Conservation (phyloP, 2,888 invertebrate species). For the Dolomedes plantarius region DNA sequence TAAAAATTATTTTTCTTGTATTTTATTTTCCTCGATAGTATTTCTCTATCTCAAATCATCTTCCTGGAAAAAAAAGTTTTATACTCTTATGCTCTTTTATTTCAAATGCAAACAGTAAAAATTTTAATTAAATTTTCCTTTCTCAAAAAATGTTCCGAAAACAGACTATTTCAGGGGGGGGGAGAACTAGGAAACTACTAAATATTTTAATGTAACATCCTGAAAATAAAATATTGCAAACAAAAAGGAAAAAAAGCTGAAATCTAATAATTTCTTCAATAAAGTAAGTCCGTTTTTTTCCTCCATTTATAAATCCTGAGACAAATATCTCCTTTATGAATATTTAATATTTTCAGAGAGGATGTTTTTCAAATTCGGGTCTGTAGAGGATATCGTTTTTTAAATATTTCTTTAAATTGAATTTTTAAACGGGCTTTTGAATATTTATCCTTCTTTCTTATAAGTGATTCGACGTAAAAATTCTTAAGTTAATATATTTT, state of each 20-base stretch:
- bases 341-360: background rate
- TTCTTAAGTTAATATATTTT: too few species aligned
- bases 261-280: background rate
- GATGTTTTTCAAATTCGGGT: background rate
- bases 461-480: too few species aligned
- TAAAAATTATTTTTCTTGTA: too few species aligned
- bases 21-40: too few species aligned
- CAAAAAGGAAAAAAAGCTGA: background rate
- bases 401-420: too few species aligned
- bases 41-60: too few species aligned
- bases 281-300: background rate
- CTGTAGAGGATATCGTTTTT: too few species aligned
- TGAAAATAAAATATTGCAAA: background rate
- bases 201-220: conserved; percentile 7
- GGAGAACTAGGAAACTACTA: background rate
- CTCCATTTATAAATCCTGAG: background rate
- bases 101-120: background rate
- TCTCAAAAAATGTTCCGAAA: too few species aligned
- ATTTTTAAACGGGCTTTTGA: too few species aligned
- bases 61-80: background rate
- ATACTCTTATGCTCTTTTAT: background rate
- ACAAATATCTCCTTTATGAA: background rate
- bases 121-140: conserved; percentile 6
- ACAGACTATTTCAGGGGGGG: background rate
- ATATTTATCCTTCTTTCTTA: too few species aligned